Evolutionary conservation across 2,888 invertebrate genomes (phyloP).

Genomic region (Buathra laborator): DNA sequence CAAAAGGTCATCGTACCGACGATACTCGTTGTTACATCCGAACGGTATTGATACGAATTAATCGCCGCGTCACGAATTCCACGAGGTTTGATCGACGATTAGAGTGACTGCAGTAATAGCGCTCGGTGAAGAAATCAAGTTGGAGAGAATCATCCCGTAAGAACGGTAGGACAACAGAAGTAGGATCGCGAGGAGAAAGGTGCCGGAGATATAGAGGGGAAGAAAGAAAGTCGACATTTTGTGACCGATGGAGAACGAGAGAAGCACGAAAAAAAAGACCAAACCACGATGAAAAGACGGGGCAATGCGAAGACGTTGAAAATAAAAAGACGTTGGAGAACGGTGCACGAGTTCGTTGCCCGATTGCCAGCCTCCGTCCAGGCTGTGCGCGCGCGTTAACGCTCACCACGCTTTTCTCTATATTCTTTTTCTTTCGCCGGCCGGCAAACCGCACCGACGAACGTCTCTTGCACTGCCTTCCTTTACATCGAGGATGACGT

Average conservation of each 20-base stretch:
- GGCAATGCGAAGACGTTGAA: slow-evolving; percentile 55
- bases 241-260: slow-evolving; percentile 61
- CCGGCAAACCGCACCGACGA: slow-evolving; percentile 70
- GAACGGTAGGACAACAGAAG: slow-evolving; percentile 24
- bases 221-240: slow-evolving; percentile 28
- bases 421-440: slow-evolving; percentile 69
- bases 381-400: slow-evolving; percentile 24
- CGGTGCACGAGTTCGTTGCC: slow-evolving; percentile 79
- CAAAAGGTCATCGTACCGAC: slow-evolving; percentile 24
- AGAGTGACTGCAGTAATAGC: background rate
- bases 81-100: slow-evolving; percentile 12
- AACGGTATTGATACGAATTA: slow-evolving; percentile 16
- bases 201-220: background rate
- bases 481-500: slow-evolving; percentile 74
- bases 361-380: slow-evolving; percentile 76
- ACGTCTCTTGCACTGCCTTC: slow-evolving; percentile 42
- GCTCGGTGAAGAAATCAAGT: background rate
- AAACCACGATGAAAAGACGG: slow-evolving; percentile 60
- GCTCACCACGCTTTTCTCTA: slow-evolving; percentile 50
- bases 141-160: slow-evolving; percentile 6
- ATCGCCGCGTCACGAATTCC: slow-evolving; percentile 40
- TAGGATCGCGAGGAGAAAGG: slow-evolving; percentile 31
- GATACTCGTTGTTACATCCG: slow-evolving; percentile 8
- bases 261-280: slow-evolving; percentile 50
- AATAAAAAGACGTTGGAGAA: slow-evolving; percentile 66